A percentile compares a stretch with the other conserved stretches of the same genome.
These are phyloP conservation scores for Protodeltote pygarga DNA, from an alignment of 2,888 invertebrate genomes.

Conservation along the genomic window DNA sequence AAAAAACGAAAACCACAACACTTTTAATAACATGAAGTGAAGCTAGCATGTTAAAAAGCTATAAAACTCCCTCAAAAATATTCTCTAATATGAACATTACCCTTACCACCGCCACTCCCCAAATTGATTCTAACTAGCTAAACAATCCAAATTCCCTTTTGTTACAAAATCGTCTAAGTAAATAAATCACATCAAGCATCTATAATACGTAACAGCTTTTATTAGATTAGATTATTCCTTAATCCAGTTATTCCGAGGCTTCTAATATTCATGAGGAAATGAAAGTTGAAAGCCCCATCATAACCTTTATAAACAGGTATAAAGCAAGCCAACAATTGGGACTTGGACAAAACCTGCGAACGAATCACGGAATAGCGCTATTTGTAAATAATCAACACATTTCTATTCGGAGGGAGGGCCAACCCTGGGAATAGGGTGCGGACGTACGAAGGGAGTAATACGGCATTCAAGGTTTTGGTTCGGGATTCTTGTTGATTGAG, in stretches of 20 bases:
- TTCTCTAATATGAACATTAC: background rate
- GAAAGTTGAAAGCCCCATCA: conserved; percentile 40
- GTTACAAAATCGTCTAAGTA: conserved; percentile 14
- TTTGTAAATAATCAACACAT: conserved; percentile 75
- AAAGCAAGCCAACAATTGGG: conserved; percentile 37
- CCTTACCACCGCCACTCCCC: conserved; percentile 15
- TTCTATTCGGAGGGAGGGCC: conserved; percentile 62
- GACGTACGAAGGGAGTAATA: conserved; percentile 45
- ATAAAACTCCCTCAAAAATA: background rate
- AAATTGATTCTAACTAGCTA: conserved; percentile 14
- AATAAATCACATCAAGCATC: conserved; percentile 26
- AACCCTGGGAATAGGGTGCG: conserved; percentile 38
- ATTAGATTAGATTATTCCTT: conserved; percentile 34
- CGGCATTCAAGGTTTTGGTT: conserved; percentile 32
- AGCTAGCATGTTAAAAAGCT: background rate
- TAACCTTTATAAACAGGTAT: conserved; percentile 39
- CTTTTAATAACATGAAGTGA: background rate
- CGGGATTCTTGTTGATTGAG: conserved; percentile 14
- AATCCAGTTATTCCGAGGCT: conserved; percentile 18
- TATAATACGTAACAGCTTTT: conserved; percentile 11
- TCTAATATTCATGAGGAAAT: conserved; percentile 40
- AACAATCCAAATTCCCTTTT: conserved; percentile 2
- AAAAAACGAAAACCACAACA: no score
- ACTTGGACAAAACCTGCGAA: conserved; percentile 56
- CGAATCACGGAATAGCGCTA: conserved; percentile 67